A percentile compares a stretch with the other conserved stretches of the same genome.
These are phyloP conservation scores for Lissonota sp. DNA, from an alignment of 2,888 invertebrate species.

Conservation along the genomic window DNA sequence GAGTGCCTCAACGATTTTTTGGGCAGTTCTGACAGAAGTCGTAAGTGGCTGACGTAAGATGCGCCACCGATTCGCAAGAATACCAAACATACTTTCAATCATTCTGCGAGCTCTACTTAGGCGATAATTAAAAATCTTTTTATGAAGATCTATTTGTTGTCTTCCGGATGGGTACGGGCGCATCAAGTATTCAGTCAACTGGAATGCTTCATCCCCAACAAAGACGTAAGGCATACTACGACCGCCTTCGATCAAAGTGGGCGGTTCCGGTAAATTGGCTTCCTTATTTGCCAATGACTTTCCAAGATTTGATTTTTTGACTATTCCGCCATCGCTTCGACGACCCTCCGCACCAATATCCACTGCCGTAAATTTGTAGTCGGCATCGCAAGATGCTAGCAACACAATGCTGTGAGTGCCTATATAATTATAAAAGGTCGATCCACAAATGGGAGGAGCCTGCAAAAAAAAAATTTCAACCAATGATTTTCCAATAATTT, in stretches of 20 bases:
- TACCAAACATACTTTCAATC: constrained; percentile 53
- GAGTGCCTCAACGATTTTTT: constrained; percentile 41
- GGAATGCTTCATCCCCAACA: constrained; percentile 74
- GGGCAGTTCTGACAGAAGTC: constrained; percentile 20
- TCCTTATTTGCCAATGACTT: constrained; percentile 64
- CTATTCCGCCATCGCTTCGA: constrained; percentile 61
- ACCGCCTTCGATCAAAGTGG: constrained; percentile 24
- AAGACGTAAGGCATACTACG: constrained; percentile 66
- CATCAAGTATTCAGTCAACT: constrained; percentile 68
- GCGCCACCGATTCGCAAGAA: constrained; percentile 69
- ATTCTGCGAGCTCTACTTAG: constrained; percentile 75
- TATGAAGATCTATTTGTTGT: constrained; percentile 61
- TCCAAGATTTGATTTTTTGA: constrained; percentile 45
- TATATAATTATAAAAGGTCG: constrained; percentile 63
- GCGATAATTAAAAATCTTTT: constrained; percentile 71
- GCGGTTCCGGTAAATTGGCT: constrained; percentile 52
- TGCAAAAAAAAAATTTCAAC: constrained; percentile 10
- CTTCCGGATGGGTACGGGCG: constrained; percentile 71
- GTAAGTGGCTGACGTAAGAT: constrained; percentile 65
- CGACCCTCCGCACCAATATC: constrained; percentile 58
- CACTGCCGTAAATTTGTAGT: constrained; percentile 59
- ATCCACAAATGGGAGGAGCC: constrained; percentile 59
- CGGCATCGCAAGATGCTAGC: constrained; percentile 60
- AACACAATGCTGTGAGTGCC: constrained; percentile 59
- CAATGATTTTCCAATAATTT: not conserved